Conservation (phyloP, 2,797 vertebrate species). For the Molothrus ater region DNA sequence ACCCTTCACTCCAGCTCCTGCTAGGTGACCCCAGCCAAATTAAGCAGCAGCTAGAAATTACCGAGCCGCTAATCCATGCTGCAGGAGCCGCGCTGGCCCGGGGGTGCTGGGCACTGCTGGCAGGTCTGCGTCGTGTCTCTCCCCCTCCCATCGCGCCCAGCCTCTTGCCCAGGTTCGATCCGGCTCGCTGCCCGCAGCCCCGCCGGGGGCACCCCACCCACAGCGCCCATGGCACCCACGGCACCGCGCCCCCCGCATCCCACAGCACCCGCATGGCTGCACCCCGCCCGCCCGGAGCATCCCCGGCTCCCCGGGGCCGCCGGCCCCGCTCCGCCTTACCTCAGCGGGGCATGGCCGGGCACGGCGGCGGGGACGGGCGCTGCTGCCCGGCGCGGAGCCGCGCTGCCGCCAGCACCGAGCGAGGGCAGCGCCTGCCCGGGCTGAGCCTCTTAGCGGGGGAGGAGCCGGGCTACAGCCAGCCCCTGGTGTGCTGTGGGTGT, state of each 20-base stretch:
- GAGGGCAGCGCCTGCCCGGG: conserved; percentile 24
- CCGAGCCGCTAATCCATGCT: conserved; percentile 4
- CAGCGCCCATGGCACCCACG: too few species aligned
- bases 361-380: background rate
- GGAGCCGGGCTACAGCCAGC: conserved; percentile 42
- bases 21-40: conserved; percentile 23
- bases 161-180: background rate
- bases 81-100: background rate
- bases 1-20: background rate
- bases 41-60: conserved; percentile 36
- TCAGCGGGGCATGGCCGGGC: conserved; percentile 23
- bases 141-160: background rate
- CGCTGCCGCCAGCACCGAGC: background rate
- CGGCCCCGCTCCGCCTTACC: background rate
- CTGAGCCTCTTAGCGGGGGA: conserved; percentile 57
- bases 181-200: background rate
- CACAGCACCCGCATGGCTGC: rapidly evolving
- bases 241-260: background rate
- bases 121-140: background rate
- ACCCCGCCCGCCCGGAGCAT: background rate
- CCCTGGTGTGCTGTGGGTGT: background rate
- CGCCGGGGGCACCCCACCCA: too few species aligned
- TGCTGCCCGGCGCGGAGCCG: background rate
- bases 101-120: background rate
- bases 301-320: background rate